phyloP scores from a whole-genome alignment of 1,140 invertebrate species.

The Drosophila truncata region DNA sequence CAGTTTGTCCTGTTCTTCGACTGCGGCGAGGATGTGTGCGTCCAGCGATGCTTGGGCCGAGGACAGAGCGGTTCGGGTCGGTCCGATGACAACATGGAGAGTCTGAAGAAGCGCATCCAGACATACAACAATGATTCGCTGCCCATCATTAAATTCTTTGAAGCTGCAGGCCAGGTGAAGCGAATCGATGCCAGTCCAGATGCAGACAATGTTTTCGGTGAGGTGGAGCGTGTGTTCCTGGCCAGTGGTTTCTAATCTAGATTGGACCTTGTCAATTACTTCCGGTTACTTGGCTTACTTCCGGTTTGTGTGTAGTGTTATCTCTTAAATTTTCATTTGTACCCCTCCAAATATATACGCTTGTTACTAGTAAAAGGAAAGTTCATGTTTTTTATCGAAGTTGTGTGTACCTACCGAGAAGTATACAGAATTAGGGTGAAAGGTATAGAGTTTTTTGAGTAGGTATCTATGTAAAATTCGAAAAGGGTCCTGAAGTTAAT shows the following conservation, averaged over 20 bases:
- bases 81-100: constrained; percentile 97
- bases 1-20: constrained; percentile 97
- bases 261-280: constrained; percentile 22
- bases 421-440: constrained; percentile 3
- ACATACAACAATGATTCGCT: constrained; percentile 96
- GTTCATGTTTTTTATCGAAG: constrained; percentile 1
- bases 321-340: constrained; percentile 21
- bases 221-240: constrained; percentile 71
- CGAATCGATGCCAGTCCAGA: constrained; percentile 91
- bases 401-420: background rate
- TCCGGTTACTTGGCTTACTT: constrained; percentile 12
- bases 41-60: constrained; percentile 93
- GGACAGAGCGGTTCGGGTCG: constrained; percentile 96
- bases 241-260: constrained; percentile 59
- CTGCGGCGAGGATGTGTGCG: constrained; percentile 94
- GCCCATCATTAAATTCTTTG: constrained; percentile 97
- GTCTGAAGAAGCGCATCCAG: constrained; percentile 95
- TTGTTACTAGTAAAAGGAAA: constrained; percentile 51
- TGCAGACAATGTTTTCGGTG: constrained; percentile 90
- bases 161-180: constrained; percentile 90
- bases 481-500: background rate
- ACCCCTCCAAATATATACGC: constrained; percentile 56
- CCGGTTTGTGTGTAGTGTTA: constrained; percentile 34
- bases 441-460: background rate
- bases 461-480: background rate